Evolutionary conservation across 2,888 invertebrate species (phyloP).

Genomic region (Pseudolycoriella hygida): DNA sequence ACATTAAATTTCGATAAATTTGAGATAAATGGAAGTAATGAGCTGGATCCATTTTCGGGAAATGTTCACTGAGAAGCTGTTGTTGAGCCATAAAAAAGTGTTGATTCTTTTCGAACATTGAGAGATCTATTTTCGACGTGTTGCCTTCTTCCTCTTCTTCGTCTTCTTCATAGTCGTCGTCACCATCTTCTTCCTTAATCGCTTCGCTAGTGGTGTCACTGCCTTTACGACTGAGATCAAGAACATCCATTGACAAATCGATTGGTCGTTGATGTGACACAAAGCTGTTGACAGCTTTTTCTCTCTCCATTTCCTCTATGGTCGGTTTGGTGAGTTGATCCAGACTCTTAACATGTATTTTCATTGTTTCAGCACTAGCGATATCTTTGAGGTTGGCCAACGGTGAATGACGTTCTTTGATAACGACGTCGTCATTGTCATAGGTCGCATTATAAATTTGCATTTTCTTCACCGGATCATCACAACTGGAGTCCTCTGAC

Average conservation of each 20-base stretch:
- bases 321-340: conserved; percentile 36
- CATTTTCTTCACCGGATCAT: conserved; percentile 40
- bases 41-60: conserved; percentile 40
- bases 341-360: conserved; percentile 42
- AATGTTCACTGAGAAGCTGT: conserved; percentile 40
- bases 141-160: conserved; percentile 14
- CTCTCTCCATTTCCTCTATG: conserved; percentile 30
- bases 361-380: conserved; percentile 30
- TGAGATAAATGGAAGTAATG: conserved; percentile 41
- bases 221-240: conserved; percentile 64
- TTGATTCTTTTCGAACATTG: conserved; percentile 36
- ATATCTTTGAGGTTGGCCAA: conserved; percentile 32
- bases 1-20: conserved; percentile 37
- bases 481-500: conserved; percentile 66
- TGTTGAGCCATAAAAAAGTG: conserved; percentile 46
- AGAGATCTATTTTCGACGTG: conserved; percentile 14
- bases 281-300: conserved; percentile 15
- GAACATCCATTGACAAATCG: conserved; percentile 59
- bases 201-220: too few species aligned
- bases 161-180: conserved; percentile 15
- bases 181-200: conserved; percentile 10
- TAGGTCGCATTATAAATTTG: conserved; percentile 34
- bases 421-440: conserved; percentile 24
- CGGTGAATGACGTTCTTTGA: conserved; percentile 25
- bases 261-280: conserved; percentile 36